Evolutionary conservation across 2,888 invertebrate genomes (phyloP), one percentile per base, ranked within the genome.

Genomic region (Apotomis betuletana): DNA sequence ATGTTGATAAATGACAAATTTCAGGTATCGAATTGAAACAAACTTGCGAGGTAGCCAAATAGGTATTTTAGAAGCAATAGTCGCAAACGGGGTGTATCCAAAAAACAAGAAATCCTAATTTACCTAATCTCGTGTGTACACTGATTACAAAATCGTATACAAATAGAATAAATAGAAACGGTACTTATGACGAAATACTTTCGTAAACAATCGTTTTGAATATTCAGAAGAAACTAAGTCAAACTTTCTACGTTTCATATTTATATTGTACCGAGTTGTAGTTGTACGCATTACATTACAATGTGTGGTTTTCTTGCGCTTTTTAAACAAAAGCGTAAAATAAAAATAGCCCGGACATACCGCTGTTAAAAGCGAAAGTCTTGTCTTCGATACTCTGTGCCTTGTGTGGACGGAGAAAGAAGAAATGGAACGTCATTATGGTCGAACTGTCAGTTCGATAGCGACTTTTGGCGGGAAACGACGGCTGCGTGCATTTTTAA

Each of bases 381-480:
- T 51, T 58, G 55, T 52, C 60, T 72, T 13, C 67, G 57, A 67
- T 74, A 67, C 36, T 65, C 54, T 46, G 46, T 74, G 62, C 70
- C 77, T 72, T 78, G 76, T 81, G 88, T 85, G 63, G 59, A 70
- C 71, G 78, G 88, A 85, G 91, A 90, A 90, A 90, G 90, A 91
- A 89, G 89, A 89, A 88, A 90, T 85, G 83, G 78, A 70, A 73
- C 76, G 77, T 67, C 74, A 75, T 75, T 78, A 79, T 77, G 77
- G 76, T 77, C 70, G 72, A 74, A 74, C 78, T 75, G 79, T 82
- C 85, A 89, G 89, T 89, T 81, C 77, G 74, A 79, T 80, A 75
- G 75, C 52, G 74, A 77, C 80, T 74, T 76, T 84, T 74, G 79
- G 77, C 80, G 85, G 78, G 90, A 83, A 83, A 86, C 85, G 87